Base-by-base conservation (phyloP, 2,113 vertebrate genomes). In the Caranx melampygus region DNA sequence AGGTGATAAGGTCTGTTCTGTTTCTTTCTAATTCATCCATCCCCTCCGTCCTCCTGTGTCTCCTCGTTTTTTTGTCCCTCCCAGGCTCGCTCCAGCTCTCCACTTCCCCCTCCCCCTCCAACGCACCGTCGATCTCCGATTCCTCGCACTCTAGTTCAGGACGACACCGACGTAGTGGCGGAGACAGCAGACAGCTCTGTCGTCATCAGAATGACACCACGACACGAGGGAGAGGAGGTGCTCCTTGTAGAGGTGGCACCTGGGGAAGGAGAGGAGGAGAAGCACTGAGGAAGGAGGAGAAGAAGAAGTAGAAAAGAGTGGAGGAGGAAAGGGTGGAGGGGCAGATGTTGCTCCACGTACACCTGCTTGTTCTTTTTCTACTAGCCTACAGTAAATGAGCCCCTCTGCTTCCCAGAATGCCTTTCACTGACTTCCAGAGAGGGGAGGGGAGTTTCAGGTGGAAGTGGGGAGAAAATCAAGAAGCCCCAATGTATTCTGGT, bases 201-300 rank as follows among this genome's bases (percentile, higher is more conserved):
- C 64, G 35, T 89, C 63, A 93, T 97, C 81, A 88, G 82, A 12
- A 87, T 96, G 90, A 96, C 93, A 35, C 72, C 96, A 0, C 85
- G 65, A 0, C 84, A 78, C 0, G 74, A 91, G 3, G 91, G 93
- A 0, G 96, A 96, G 72, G 95, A 98, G 93, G 55, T 93, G n/a
- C 93, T 96, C 2, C 90, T 91, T 0, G 95, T 96, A 83, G 96
- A 97, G 81, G 73, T 94, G 57, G 31, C 21, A 21, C 0, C 0
- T 0, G 42, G 15, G 26, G 65, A 73, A 13, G 34, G 13, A 0
- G 11, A 33, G 34, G 15, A 47, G 20, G 57, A 58, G 40, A 57
- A 40, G 64, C 66, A 64, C 64, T 37, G 10, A 16, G 54, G 26
- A 26, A 72, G 58, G 15, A 72, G 58, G 15, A 44, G 37, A 49